phyloP scores from a whole-genome alignment of 2,888 invertebrate species.

The Scelioninae gen. 1 region DNA sequence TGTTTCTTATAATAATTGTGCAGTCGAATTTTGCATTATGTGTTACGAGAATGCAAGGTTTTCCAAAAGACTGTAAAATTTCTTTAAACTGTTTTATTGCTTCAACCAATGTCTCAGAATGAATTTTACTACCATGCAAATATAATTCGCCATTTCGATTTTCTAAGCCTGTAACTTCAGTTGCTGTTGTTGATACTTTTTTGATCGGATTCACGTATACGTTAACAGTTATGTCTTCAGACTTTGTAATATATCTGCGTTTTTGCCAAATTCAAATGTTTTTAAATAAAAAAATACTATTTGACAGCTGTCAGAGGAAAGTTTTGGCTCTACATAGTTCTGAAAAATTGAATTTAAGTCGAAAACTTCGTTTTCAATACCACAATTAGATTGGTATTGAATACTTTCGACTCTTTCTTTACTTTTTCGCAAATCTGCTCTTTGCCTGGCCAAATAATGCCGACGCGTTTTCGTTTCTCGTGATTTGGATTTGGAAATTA shows the following conservation, averaged over 20 bases:
- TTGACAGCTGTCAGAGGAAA: too few species aligned
- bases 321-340: too few species aligned
- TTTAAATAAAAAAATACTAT: slow-evolving; percentile 71
- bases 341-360: too few species aligned
- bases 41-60: too few species aligned
- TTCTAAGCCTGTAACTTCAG: slow-evolving; percentile 57
- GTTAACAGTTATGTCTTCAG: slow-evolving; percentile 51
- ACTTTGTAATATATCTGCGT: slow-evolving; percentile 51
- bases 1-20: too few species aligned
- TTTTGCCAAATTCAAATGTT: slow-evolving; percentile 51
- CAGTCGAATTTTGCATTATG: too few species aligned
- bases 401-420: slow-evolving; percentile 56
- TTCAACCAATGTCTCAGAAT: neutral
- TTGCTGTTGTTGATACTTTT: slow-evolving; percentile 49
- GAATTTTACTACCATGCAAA: slow-evolving; percentile 40
- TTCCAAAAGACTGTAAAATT: neutral
- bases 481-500: slow-evolving; percentile 7
- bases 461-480: slow-evolving; percentile 17
- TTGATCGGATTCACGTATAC: slow-evolving; percentile 67
- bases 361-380: slow-evolving; percentile 25
- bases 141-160: slow-evolving; percentile 55
- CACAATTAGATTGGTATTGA: slow-evolving; percentile 69
- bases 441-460: slow-evolving; percentile 3
- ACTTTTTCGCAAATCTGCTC: slow-evolving; percentile 25
- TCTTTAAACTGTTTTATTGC: neutral